Percentiles rank a stretch among this genome's conserved stretches.
Evolutionary conservation across 2,797 vertebrate genomes (phyloP).

Genomic region (Coendou prehensilis): DNA sequence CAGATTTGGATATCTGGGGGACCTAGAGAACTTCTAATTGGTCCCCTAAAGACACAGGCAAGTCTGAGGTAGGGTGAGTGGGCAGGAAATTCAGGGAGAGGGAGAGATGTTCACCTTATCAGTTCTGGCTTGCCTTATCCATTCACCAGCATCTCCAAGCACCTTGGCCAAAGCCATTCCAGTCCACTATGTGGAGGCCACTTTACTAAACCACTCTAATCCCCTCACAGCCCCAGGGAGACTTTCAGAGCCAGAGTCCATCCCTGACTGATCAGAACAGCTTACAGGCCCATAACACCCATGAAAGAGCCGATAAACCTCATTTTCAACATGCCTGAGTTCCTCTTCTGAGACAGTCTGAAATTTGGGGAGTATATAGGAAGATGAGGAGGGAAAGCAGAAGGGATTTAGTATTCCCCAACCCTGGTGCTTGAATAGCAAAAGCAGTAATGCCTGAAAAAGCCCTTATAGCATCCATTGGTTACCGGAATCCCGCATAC

Average conservation of each 20-base stretch:
- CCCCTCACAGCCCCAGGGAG: background rate
- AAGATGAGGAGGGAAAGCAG: conserved; percentile 47
- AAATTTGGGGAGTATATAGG: background rate
- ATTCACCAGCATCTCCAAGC: background rate
- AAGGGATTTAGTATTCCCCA: conserved; percentile 15
- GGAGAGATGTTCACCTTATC: background rate
- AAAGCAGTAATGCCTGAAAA: conserved; percentile 62
- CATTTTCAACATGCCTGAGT: conserved; percentile 37
- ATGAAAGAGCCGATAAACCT: background rate
- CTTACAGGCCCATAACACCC: background rate
- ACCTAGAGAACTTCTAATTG: conserved; percentile 13
- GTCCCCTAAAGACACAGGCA: conserved; percentile 6
- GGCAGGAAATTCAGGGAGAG: background rate
- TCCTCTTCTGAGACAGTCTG: conserved; percentile 17
- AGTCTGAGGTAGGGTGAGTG: background rate
- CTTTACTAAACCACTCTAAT: background rate
- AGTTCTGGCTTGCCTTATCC: conserved; percentile 11
- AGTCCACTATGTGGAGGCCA: conserved; percentile 41
- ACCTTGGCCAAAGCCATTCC: background rate
- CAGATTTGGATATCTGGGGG: conserved; percentile 35
- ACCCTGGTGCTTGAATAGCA: background rate
- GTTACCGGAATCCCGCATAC: conserved; percentile 59
- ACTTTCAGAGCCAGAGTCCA: background rate
- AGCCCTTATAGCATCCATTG: conserved; percentile 43
- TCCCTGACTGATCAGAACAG: background rate